Conservation (phyloP, 92 coral and sea anemone species). For the Palythoa heliodiscus region DNA sequence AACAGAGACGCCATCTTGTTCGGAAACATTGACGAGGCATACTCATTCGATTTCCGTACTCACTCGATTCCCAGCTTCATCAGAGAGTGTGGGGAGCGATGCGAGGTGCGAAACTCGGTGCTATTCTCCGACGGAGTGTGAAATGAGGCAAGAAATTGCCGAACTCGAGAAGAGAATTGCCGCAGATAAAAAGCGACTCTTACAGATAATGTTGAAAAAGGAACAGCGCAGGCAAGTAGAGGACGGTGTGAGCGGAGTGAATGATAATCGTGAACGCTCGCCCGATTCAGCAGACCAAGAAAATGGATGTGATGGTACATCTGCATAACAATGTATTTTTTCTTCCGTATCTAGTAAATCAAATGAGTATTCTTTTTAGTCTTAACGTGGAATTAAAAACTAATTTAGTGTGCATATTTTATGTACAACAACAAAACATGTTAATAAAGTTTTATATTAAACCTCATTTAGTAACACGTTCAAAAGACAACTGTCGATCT, state of each 20-base stretch:
- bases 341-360: too few relatives aligned
- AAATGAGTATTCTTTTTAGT: too few relatives aligned
- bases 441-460: too few relatives aligned
- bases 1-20: background rate
- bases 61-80: too few relatives aligned
- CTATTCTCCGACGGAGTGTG: conserved; percentile 59
- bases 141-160: conserved; percentile 75
- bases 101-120: too few relatives aligned
- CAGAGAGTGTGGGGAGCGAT: too few relatives aligned
- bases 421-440: too few relatives aligned
- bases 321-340: too few relatives aligned
- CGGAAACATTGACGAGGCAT: background rate
- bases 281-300: background rate
- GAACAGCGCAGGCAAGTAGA: conserved; percentile 44
- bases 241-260: background rate
- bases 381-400: too few relatives aligned
- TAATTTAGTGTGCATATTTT: too few relatives aligned
- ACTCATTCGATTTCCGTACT: background rate
- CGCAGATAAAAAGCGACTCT: conserved; percentile 66
- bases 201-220: conserved; percentile 64
- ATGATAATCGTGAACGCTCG: background rate
- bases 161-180: conserved; percentile 81
- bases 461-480: too few relatives aligned
- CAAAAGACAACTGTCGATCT: too few relatives aligned
- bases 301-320: background rate